Percentiles rank a stretch among this genome's conserved stretches.
Conservation (phyloP, 2,113 vertebrate genomes). For the Picathartes gymnocephalus region DNA sequence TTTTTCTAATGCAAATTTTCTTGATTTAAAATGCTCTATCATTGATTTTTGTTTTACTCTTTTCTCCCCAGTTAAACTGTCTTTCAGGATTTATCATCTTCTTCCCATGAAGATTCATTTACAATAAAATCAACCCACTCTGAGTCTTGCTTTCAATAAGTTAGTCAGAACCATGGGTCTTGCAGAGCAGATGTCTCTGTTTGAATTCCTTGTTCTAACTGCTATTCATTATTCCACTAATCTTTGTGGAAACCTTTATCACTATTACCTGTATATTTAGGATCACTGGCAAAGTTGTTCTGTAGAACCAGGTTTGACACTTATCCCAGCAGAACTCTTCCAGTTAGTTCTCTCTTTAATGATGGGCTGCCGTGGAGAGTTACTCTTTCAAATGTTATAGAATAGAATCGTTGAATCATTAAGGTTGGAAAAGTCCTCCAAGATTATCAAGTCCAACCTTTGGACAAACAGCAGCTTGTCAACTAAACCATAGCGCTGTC, state of each 20-base stretch:
- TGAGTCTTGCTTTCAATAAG: not conserved
- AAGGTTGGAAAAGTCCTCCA: not conserved
- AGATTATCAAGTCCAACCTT: not conserved
- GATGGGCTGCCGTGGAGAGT: not conserved
- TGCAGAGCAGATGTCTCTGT: not conserved
- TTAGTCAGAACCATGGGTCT: not conserved
- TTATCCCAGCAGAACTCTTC: not conserved
- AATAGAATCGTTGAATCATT: not conserved
- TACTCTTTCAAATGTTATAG: not conserved
- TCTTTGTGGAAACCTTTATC: not conserved
- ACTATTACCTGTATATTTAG: not conserved
- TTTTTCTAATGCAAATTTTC: not conserved
- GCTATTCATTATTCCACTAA: not conserved
- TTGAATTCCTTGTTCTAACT: not conserved
- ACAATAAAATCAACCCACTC: not conserved
- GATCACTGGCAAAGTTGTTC: not conserved
- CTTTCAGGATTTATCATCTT: not conserved
- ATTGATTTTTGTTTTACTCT: not conserved
- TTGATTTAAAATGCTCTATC: not conserved
- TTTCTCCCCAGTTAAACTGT: not conserved
- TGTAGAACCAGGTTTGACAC: not conserved
- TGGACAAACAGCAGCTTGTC: not conserved
- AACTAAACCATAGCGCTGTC: not conserved
- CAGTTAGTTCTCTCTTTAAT: not conserved
- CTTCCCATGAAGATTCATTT: not conserved